Evolutionary conservation across 2,797 vertebrate species (phyloP), one percentile per base, ranked within the genome.

Genomic region (Apogon hyalosoma): DNA sequence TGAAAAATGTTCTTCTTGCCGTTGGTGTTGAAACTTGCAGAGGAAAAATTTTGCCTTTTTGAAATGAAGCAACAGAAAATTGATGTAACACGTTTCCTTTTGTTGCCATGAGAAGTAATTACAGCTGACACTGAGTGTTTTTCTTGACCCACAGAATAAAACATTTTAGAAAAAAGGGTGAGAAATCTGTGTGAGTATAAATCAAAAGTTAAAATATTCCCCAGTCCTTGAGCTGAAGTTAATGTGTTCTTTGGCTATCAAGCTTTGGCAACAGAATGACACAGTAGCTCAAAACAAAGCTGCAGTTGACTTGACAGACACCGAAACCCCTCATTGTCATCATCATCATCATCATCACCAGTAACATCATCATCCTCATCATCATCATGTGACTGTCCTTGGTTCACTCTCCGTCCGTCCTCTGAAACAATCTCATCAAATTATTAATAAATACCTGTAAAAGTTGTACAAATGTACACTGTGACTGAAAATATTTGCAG

Each of bases 181-280:
- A 62, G 53, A 70, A 63, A 74, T 63, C 47, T 24, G 49, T 74
- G 75, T 72, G 80, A 43, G 53, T 81, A 82, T 55, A 88, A 79
- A 88, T 70, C 48, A 83, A 85, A 88, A 69, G 69, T 67, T 88
- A 59, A 87, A 81, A 84, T 88, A 77, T 87, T 82, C 80, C 79
- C 79, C 83, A 82, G 87, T 93, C 91, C 92, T 92, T 91, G 91
- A 93, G 93, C 92, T 93, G 90, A 93, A 93, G 90, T 94, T 92
- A 82, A 85, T 91, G 94, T 94, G 93, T 96, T 98, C 96, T 99
- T 99, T 98, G 97, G 97, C 96, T 96, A 96, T 95, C 93, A 95
- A 95, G 93, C 95, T 97, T 98, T 94, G 95, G 95, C 93, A 94
- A 95, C 90, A 92, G 90, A 92, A 96, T 92, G 95, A 90, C 90